These are phyloP conservation scores for Herpetotheres cachinnans DNA, from an alignment of 2,113 vertebrate species.

Conservation along the genomic window DNA sequence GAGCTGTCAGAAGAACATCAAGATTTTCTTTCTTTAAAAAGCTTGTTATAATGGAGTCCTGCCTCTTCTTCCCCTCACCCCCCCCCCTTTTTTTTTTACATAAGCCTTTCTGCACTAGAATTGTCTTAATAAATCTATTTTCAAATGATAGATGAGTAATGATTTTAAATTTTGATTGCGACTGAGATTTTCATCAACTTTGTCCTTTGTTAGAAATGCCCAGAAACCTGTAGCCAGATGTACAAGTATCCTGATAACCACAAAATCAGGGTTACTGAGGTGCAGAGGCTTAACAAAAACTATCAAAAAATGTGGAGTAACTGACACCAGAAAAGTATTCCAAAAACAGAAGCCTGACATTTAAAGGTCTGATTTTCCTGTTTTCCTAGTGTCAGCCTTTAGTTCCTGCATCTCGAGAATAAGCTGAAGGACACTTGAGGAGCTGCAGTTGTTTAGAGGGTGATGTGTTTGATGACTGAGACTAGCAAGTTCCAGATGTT, in stretches of 20 bases:
- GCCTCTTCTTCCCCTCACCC: neutral
- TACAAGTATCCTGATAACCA: neutral
- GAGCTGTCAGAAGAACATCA: neutral
- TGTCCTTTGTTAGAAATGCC: neutral
- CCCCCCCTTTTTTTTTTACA: neutral
- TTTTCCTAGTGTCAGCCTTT: neutral
- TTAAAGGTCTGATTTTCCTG: neutral
- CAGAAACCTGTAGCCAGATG: neutral
- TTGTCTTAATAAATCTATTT: neutral
- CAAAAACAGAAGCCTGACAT: neutral
- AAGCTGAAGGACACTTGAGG: neutral
- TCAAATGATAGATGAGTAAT: neutral
- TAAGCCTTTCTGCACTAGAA: neutral
- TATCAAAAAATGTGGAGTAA: neutral
- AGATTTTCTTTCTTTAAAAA: neutral
- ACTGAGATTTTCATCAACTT: neutral
- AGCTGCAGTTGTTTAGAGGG: neutral
- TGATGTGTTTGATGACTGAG: neutral
- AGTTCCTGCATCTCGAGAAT: neutral
- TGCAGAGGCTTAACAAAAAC: neutral
- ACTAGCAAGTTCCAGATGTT: neutral
- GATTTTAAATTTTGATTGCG: neutral
- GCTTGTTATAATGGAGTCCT: neutral
- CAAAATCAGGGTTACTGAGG: neutral
- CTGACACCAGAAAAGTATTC: neutral